Conservation (phyloP, 37 sponge, comb jelly and placozoan species). For the Ephydatia muelleri region DNA sequence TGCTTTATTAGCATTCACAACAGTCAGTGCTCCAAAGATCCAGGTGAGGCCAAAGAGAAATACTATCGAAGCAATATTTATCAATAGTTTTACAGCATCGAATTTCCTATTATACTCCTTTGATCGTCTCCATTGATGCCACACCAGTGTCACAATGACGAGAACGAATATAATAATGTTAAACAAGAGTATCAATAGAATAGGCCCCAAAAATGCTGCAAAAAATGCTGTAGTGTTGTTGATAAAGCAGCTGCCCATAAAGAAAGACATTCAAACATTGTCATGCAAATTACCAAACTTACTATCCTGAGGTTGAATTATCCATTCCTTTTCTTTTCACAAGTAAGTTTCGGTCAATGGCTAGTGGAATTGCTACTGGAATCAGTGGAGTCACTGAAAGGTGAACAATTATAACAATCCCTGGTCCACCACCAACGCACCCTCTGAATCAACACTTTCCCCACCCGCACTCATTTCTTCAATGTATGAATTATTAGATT, state of each 20-base stretch:
- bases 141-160: slow-evolving; percentile 26
- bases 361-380: slow-evolving; percentile 3
- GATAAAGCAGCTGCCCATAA: slow-evolving; percentile 61
- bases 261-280: neutral
- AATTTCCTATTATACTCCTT: neutral
- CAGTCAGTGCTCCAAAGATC: slow-evolving; percentile 45
- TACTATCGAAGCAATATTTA: neutral
- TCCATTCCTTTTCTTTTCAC: neutral
- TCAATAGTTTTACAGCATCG: neutral
- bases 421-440: no score
- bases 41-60: slow-evolving; percentile 36
- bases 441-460: no score
- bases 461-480: no score
- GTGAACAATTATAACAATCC: no score
- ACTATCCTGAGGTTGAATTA: neutral
- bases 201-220: slow-evolving; percentile 54
- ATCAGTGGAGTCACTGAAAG: slow-evolving; percentile 20
- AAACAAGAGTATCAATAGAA: slow-evolving; percentile 30
- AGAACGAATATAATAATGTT: slow-evolving; percentile 52
- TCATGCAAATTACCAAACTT: neutral
- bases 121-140: neutral
- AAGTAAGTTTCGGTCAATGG: neutral
- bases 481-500: neutral
- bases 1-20: neutral
- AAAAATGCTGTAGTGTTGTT: slow-evolving; percentile 25